Percentiles rank a stretch among this genome's conserved stretches.
phyloP scores from a whole-genome alignment of 2,888 invertebrate species.

The Megalurothrips usitatus region DNA sequence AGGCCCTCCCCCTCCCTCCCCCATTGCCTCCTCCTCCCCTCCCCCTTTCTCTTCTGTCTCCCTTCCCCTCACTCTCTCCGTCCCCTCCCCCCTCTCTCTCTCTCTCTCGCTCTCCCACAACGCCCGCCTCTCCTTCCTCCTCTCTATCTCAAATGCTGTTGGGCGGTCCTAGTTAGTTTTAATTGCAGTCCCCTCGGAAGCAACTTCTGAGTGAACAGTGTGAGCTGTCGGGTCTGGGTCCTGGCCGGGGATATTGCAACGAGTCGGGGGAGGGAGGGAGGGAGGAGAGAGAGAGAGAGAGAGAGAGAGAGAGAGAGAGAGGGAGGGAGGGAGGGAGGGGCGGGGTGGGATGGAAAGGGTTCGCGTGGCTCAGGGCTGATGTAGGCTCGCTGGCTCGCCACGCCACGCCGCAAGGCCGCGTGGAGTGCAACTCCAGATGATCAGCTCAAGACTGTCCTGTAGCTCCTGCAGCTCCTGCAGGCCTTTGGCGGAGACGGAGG shows the following conservation, averaged over 20 bases:
- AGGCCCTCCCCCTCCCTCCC: background rate
- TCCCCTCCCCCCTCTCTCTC: background rate
- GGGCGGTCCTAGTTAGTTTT: slow-evolving; percentile 25
- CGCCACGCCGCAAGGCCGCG: background rate
- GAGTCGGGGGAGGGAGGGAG: background rate
- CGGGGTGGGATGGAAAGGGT: background rate
- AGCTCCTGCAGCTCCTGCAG: no score
- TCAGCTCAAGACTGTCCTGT: no score
- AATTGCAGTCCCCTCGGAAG: slow-evolving; percentile 24
- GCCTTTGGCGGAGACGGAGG: no score
- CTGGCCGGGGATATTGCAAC: slow-evolving; percentile 17
- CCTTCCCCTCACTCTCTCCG: background rate
- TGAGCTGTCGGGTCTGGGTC: slow-evolving; percentile 11
- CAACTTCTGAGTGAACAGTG: slow-evolving; percentile 26
- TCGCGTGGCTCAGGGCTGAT: background rate
- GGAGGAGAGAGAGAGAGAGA: no score
- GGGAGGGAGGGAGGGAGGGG: background rate
- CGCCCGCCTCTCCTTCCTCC: background rate
- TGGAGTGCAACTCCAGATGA: no score
- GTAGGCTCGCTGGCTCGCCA: no score
- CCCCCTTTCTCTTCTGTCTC: background rate
- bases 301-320: no score
- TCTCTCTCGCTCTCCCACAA: background rate
- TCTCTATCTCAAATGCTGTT: slow-evolving; percentile 20
- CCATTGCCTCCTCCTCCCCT: background rate